Evolutionary conservation across 2,888 invertebrate species (phyloP), one percentile per base, ranked within the genome.

Genomic region (Ormyrus labotus): DNA sequence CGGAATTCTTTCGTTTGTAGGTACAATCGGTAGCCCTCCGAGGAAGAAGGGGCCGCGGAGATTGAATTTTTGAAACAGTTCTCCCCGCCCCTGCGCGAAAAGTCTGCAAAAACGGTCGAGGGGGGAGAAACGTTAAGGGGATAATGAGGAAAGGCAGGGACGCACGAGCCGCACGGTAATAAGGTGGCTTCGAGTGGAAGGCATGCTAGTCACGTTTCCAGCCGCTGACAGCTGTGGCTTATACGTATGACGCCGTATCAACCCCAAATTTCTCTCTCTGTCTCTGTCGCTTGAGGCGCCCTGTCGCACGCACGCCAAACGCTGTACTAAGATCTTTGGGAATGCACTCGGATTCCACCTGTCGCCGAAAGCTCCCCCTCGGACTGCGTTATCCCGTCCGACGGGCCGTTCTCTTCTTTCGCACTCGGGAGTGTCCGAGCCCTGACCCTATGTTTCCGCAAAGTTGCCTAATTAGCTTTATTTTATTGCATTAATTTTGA

Each of bases 161-260:
- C n/a, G 53, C 85, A 84, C 84, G 85, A 83, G 86, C 86, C 87
- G 34, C 34, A 86, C 88, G 87, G 89, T 89, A 89, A 90, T 90
- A 90, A 90, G 90, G 89, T 88, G 87, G 87, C 87, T 87, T 85
- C 83, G 83, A 84, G 85, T 87, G 85, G 85, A 85, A 84, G 85
- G 85, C 85, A 90, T 90, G 89, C 90, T 89, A 90, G 90, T 90
- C 90, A 90, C 90, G 90, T 90, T 89, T 89, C 86, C 85, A 89
- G 85, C 86, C 87, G 89, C 89, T 90, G 90, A 90, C 90, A 90
- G 90, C 90, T 90, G 90, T 84, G 90, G 90, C 90, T 89, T 90
- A 90, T 90, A 90, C 89, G 88, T 90, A 90, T 90, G 90, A 90
- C 88, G 88, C 87, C 87, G 87, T 90, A 90, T 90, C 90, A 90